Evolutionary conservation across 2,113 vertebrate species (phyloP).

Genomic region (Dasyornis broadbenti): DNA sequence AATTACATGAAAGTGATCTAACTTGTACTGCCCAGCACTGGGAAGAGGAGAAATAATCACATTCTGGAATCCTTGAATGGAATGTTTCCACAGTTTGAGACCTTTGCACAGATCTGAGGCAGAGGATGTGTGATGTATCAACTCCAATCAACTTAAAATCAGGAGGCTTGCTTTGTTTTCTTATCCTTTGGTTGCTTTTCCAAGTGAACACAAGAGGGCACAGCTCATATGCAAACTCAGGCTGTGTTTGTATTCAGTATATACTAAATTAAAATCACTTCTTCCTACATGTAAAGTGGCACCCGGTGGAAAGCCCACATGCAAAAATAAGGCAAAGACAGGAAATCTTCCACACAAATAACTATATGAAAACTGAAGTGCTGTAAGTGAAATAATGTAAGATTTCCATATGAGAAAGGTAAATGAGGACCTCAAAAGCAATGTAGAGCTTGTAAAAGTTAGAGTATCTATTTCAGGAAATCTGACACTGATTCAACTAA

Average conservation of each 20-base stretch:
- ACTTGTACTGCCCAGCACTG: not conserved
- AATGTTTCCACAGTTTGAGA: not conserved
- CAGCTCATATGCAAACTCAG: not conserved
- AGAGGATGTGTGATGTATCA: not conserved
- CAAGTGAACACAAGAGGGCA: constrained; percentile 66
- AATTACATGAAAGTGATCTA: not conserved
- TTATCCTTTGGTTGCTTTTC: not conserved
- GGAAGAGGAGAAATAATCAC: not conserved
- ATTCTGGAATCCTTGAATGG: not conserved
- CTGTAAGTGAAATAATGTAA: not conserved
- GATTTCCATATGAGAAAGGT: not conserved
- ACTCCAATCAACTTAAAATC: not conserved
- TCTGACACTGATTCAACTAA: not conserved
- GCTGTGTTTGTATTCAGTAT: not conserved
- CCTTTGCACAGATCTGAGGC: not conserved
- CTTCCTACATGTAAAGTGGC: not conserved
- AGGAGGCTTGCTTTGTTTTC: not conserved
- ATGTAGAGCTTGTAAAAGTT: not conserved
- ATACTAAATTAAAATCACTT: not conserved
- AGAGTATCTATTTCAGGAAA: not conserved
- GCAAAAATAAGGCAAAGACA: not conserved
- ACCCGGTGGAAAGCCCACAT: not conserved
- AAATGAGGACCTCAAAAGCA: not conserved
- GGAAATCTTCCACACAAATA: not conserved
- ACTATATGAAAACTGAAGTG: not conserved